Percentiles rank a stretch among this genome's conserved stretches.
These are phyloP conservation scores for Macquaria australasica DNA, from an alignment of 2,113 vertebrate species.

Conservation along the genomic window DNA sequence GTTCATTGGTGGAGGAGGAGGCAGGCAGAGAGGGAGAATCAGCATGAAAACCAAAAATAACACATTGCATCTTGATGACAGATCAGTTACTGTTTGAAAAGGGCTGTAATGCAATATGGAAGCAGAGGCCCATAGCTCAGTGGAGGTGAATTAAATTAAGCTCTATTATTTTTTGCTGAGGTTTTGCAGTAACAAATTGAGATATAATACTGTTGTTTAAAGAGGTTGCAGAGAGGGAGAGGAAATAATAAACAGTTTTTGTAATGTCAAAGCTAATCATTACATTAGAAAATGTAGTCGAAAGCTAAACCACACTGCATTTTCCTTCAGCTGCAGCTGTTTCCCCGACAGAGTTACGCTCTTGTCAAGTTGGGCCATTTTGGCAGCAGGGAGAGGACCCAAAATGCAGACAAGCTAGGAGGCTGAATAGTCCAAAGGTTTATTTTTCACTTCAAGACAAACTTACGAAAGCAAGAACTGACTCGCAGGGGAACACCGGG, in stretches of 20 bases:
- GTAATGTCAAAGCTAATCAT: constrained; percentile 23
- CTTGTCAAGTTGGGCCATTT: too few species aligned
- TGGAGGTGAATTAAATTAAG: constrained; percentile 24
- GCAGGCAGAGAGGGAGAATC: constrained; percentile 32
- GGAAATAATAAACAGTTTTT: constrained; percentile 19
- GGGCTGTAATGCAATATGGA: constrained; percentile 24
- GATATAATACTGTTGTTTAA: constrained; percentile 29
- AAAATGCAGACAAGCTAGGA: too few species aligned
- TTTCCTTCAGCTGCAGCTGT: constrained; percentile 12
- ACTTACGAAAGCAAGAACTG: too few species aligned
- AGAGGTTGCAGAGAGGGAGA: constrained; percentile 10
- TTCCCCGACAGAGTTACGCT: not conserved
- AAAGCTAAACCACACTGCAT: not conserved
- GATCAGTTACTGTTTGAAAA: constrained; percentile 48
- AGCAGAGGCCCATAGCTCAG: constrained; percentile 19
- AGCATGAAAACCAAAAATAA: constrained; percentile 60
- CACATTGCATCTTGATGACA: constrained; percentile 52
- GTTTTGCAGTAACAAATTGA: constrained; percentile 20
- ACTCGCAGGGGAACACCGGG: too few species aligned
- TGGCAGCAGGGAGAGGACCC: too few species aligned
- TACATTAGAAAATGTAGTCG: constrained; percentile 5
- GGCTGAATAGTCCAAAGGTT: too few species aligned
- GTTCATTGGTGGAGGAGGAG: constrained; percentile 53
- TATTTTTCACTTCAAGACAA: too few species aligned
- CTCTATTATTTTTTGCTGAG: not conserved